A percentile compares a stretch with the other conserved stretches of the same genome.
Conservation (phyloP, 2,113 vertebrate species). For the Sorex araneus region DNA sequence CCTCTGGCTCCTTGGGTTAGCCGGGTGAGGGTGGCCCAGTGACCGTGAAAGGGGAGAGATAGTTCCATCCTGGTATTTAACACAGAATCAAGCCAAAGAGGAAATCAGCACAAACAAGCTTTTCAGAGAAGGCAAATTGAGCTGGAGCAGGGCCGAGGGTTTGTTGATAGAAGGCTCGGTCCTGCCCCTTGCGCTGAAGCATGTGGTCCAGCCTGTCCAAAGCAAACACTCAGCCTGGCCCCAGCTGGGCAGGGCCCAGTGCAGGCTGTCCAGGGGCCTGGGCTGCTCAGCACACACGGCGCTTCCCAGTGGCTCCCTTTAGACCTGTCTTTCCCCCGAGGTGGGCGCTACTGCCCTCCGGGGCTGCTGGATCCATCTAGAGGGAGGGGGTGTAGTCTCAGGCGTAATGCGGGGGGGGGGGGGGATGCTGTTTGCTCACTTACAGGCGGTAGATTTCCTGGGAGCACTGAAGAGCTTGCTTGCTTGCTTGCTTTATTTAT, state of each 20-base stretch:
- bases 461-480: too few relatives aligned
- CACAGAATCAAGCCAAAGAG: conserved; percentile 46
- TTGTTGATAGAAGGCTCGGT: conserved; percentile 66
- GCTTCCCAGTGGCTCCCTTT: neutral
- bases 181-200: conserved; percentile 30
- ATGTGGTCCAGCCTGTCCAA: conserved; percentile 12
- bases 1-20: neutral
- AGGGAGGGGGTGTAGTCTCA: neutral
- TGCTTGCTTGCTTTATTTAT: too few relatives aligned
- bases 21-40: neutral
- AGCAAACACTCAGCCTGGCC: conserved; percentile 37
- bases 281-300: accelerated
- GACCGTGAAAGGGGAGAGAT: neutral
- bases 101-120: conserved; percentile 63
- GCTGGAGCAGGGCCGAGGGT: conserved; percentile 56
- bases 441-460: too few relatives aligned
- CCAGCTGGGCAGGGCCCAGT: neutral
- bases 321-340: neutral
- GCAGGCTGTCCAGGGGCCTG: neutral
- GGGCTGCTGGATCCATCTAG: neutral
- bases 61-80: neutral
- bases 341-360: too few relatives aligned
- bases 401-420: too few relatives aligned
- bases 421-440: too few relatives aligned
- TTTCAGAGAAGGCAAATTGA: conserved; percentile 10